phyloP scores from a whole-genome alignment of 2,797 vertebrate genomes.

The Bovichtus diacanthus region DNA sequence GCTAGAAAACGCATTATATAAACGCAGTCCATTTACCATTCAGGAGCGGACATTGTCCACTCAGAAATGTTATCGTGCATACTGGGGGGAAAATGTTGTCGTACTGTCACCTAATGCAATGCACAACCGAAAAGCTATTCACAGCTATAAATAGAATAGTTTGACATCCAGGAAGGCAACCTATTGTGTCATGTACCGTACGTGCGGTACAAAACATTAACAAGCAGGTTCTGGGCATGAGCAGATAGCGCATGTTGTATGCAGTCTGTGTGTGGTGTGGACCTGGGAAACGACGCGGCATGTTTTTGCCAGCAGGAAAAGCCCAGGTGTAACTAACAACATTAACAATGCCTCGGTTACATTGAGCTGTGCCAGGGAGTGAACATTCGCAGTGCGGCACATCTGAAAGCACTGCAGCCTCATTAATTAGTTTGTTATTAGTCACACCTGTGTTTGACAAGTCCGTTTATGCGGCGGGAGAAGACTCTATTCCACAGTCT shows the following conservation, averaged over 20 bases:
- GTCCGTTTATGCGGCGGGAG: not conserved
- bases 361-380: not conserved
- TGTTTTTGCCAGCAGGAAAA: not conserved
- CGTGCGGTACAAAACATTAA: not conserved
- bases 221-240: no score
- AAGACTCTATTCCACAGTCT: not conserved
- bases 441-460: conserved; percentile 4
- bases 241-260: not conserved
- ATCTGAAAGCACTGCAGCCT: not conserved
- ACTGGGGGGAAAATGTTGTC: not conserved
- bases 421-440: not conserved
- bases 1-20: no score
- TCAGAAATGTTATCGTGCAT: not conserved
- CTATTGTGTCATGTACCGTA: not conserved
- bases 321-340: not conserved
- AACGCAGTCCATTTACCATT: no score
- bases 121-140: no score
- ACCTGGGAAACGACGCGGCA: not conserved
- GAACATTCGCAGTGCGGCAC: not conserved
- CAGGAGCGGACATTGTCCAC: not conserved
- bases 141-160: not conserved
- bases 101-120: not conserved
- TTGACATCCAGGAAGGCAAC: not conserved
- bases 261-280: rapidly evolving
- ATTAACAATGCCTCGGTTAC: not conserved